Percentiles rank a stretch among this genome's conserved stretches.
Evolutionary conservation across 2,888 invertebrate genomes (phyloP).

Genomic region (Galeruca laticollis): DNA sequence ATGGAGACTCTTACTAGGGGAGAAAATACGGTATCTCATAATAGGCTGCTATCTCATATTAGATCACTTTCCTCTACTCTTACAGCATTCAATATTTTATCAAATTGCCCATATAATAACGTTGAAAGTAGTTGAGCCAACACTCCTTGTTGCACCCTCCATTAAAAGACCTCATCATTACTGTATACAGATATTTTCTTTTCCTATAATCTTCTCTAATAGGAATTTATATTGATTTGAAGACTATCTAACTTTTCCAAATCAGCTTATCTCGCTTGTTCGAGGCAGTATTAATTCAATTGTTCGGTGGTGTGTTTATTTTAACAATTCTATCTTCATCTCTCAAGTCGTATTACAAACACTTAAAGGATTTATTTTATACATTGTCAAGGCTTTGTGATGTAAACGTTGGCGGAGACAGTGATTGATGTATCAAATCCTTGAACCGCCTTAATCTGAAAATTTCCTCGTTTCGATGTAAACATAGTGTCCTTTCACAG

Average conservation of each 20-base stretch:
- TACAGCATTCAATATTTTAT: no score
- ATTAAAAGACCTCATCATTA: no score
- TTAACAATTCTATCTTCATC: not conserved
- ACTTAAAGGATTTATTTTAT: conserved; percentile 14
- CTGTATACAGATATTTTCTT: no score
- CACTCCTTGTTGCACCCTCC: no score
- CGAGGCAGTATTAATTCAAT: not conserved
- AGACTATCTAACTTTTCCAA: not conserved
- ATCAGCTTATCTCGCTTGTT: not conserved
- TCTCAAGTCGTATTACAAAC: conserved; percentile 12
- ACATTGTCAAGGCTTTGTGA: not conserved
- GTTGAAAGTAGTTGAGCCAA: no score
- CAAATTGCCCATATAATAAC: no score
- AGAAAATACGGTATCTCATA: no score
- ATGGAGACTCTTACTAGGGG: no score
- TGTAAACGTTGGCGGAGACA: conserved; percentile 3
- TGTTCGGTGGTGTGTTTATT: not conserved
- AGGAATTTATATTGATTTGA: no score
- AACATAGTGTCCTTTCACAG: not conserved
- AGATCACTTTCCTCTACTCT: no score
- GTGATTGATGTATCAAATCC: conserved; percentile 10
- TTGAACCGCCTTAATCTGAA: not conserved
- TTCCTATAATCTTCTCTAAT: no score
- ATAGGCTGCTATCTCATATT: no score
- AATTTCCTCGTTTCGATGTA: not conserved